Evolutionary conservation across 2,797 vertebrate genomes (phyloP).

Genomic region (Periparus ater): DNA sequence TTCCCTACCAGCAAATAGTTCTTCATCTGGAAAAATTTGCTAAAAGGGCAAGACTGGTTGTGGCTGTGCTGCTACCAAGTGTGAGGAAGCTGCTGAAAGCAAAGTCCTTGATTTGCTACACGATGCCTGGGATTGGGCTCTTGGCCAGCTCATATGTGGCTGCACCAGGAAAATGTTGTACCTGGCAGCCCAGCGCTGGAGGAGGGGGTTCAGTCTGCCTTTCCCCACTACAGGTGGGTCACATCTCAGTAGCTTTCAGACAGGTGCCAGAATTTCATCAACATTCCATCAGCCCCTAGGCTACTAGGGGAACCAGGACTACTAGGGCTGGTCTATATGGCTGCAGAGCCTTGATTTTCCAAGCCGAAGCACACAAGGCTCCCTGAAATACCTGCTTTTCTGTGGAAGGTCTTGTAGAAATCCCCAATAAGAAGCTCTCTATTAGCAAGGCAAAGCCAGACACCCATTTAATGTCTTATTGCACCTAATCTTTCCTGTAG

Average conservation of each 20-base stretch:
- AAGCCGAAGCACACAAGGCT: not conserved
- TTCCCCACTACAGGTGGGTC: not conserved
- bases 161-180: not conserved
- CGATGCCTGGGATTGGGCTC: fast-evolving
- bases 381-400: not conserved
- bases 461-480: not conserved
- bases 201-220: not conserved
- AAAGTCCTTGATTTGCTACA: not conserved
- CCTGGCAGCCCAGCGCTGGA: not conserved
- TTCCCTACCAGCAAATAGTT: not conserved
- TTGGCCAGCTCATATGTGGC: not conserved
- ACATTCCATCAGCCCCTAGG: not conserved
- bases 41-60: not conserved
- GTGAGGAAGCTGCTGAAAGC: not conserved
- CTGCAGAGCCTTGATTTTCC: not conserved
- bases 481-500: not conserved
- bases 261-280: not conserved
- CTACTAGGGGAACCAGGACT: not conserved
- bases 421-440: not conserved
- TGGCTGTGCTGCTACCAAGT: not conserved
- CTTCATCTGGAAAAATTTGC: not conserved
- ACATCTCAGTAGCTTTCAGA: not conserved
- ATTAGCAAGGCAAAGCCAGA: not conserved
- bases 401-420: not conserved
- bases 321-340: fast-evolving